Evolutionary conservation across 1,140 invertebrate genomes (phyloP).

Genomic region (Gonatopus flavifemur): DNA sequence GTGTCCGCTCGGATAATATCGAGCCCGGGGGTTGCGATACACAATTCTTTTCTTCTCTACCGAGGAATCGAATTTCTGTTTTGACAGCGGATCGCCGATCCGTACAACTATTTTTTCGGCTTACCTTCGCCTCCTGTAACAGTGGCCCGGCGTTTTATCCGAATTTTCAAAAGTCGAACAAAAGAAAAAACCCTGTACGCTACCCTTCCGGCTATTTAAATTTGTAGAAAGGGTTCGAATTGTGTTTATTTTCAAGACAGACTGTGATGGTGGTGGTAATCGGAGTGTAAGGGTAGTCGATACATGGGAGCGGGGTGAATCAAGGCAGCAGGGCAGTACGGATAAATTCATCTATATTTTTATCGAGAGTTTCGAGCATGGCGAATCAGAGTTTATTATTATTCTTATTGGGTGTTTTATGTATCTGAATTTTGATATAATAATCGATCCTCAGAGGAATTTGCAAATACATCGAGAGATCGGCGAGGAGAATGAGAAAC

Average conservation of each 20-base stretch:
- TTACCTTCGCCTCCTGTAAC: constrained; percentile 2
- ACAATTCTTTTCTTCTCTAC: constrained; percentile 2
- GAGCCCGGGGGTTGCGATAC: constrained; percentile 6
- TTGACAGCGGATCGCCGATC: constrained; percentile 52
- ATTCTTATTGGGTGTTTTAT: too few relatives aligned
- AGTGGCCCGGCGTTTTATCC: constrained; percentile 1
- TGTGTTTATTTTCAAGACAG: constrained; percentile 45
- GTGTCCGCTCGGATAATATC: too few relatives aligned
- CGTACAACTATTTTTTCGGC: constrained; percentile 26
- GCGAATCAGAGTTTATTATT: too few relatives aligned
- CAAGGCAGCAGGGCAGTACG: too few relatives aligned
- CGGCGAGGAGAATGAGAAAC: too few relatives aligned
- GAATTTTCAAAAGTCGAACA: constrained; percentile 30
- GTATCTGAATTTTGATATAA: too few relatives aligned
- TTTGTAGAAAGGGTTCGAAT: constrained; percentile 49
- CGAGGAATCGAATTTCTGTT: constrained; percentile 51
- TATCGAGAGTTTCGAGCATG: too few relatives aligned
- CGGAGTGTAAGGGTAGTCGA: constrained; percentile 2
- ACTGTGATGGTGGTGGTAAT: constrained; percentile 4
- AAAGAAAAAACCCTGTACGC: constrained; percentile 14
- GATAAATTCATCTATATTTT: too few relatives aligned
- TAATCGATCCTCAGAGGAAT: too few relatives aligned
- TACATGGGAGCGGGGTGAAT: constrained; percentile 6
- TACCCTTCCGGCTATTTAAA: constrained; percentile 39
- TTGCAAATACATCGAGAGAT: too few relatives aligned